A percentile compares a stretch with the other conserved stretches of the same genome.
Evolutionary conservation across 2,113 vertebrate genomes (phyloP).

Genomic region (Chinchilla lanigera): DNA sequence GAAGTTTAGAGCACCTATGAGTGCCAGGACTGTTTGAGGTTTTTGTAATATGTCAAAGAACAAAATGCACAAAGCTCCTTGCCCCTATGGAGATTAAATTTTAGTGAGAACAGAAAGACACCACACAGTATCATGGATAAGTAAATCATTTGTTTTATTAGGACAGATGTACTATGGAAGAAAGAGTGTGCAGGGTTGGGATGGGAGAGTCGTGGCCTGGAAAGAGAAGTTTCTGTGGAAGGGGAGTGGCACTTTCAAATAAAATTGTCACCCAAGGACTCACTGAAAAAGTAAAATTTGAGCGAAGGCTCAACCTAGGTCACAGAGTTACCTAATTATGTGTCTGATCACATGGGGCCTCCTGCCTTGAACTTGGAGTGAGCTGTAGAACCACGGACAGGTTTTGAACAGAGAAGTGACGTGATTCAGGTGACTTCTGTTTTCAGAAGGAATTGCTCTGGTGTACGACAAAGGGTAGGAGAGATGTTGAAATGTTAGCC

Average conservation of each 20-base stretch:
- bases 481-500: background rate
- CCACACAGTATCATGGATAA: background rate
- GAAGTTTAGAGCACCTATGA: background rate
- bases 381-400: background rate
- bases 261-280: background rate
- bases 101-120: background rate
- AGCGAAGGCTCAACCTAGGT: background rate
- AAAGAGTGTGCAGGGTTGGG: background rate
- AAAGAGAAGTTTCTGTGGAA: background rate
- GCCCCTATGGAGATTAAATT: background rate
- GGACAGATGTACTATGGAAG: background rate
- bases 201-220: accelerated
- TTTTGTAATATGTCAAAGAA: background rate
- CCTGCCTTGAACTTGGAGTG: background rate
- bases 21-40: background rate
- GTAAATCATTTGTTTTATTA: background rate
- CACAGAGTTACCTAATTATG: background rate
- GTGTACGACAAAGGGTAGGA: background rate
- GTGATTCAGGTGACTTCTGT: background rate
- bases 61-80: background rate
- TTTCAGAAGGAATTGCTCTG: background rate
- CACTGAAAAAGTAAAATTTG: background rate
- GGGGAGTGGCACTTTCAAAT: background rate
- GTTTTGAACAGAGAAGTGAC: background rate
- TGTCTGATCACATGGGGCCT: background rate